Evolutionary conservation across 2,888 invertebrate genomes (phyloP).

Genomic region (Trimorus sp.): DNA sequence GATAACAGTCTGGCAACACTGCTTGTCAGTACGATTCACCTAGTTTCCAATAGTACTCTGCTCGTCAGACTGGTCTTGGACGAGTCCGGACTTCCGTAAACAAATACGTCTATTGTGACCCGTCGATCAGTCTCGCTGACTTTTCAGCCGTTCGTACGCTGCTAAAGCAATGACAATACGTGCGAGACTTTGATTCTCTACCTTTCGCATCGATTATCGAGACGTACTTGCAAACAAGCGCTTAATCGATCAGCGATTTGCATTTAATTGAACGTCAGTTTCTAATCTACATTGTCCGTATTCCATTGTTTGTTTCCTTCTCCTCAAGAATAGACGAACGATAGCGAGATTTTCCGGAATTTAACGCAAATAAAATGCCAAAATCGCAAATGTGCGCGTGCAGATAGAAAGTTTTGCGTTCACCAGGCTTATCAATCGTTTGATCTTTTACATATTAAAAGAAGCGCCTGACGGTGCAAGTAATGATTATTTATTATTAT

Average conservation of each 20-base stretch:
- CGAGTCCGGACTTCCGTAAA: conserved; percentile 50
- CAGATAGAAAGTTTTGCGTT: conserved; percentile 61
- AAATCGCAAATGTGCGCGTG: conserved; percentile 34
- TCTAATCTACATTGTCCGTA: neutral
- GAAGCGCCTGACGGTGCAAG: conserved; percentile 62
- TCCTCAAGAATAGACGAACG: no score
- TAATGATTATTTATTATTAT: conserved; percentile 75
- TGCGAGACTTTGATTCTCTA: conserved; percentile 19
- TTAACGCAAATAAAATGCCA: conserved; percentile 27
- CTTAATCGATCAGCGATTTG: conserved; percentile 32
- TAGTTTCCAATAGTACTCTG: no score
- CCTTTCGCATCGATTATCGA: conserved; percentile 2
- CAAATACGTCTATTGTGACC: conserved; percentile 22
- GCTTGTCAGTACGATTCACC: no score
- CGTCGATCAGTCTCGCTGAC: conserved; percentile 21
- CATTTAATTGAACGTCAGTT: conserved; percentile 18
- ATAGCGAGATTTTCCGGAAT: neutral
- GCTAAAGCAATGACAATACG: conserved; percentile 23
- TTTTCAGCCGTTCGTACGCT: conserved; percentile 9
- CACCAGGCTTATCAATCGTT: conserved; percentile 66
- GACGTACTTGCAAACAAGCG: neutral
- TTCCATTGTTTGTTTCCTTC: no score
- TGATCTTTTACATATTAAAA: conserved; percentile 71
- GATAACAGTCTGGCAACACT: no score
- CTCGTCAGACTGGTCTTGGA: no score